Base-by-base conservation (phyloP, 2,888 invertebrate species). In the Syrista parreyssii region DNA sequence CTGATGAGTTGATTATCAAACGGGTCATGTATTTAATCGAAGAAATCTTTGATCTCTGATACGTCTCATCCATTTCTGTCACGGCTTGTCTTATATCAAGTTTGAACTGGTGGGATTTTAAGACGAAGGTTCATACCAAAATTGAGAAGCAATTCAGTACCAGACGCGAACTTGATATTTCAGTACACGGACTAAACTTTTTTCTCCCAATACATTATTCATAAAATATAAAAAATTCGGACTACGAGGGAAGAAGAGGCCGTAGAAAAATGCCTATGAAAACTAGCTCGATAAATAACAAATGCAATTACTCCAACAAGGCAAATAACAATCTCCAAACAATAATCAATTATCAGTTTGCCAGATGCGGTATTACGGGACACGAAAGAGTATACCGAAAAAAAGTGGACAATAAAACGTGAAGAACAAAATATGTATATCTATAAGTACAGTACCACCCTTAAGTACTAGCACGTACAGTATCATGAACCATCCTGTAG, bases 271-370 rank as follows among this genome's bases (percentile, higher is more conserved):
- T 32, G 23, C n/a, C 32, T 40, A 4, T 32, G 76, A 68, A 75
- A 76, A 73, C 35, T 71, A 55, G n/a, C n/a, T n/a, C 71, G 15
- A 40, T 75, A 74, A 73, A 73, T 72, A n/a, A 40, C 1, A 73
- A 78, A 79, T 76, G 76, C 79, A 77, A 79, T 77, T 71, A 71
- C 36, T 77, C 71, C n/a, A 68, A 23, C 30, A 23, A 73, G 31
- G 32, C 30, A 68, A 30, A 74, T 69, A 74, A 33, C 23, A 55
- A 30, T 75, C 32, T 68, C 32, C 72, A 76, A 76, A 36, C 40
- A 76, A 33, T 15, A 40, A 69, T 76, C 72, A 76, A 76, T 76
- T 76, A 35, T 23, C 76, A 36, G 36, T 15, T 31, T 71, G n/a
- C 33, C 36, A 68, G 15, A 55, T 11, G 30, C 23, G 68, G 12